A percentile compares a stretch with the other conserved stretches of the same genome.
phyloP scores from a whole-genome alignment of 2,797 vertebrate genomes.

The Scarus forsteni region DNA sequence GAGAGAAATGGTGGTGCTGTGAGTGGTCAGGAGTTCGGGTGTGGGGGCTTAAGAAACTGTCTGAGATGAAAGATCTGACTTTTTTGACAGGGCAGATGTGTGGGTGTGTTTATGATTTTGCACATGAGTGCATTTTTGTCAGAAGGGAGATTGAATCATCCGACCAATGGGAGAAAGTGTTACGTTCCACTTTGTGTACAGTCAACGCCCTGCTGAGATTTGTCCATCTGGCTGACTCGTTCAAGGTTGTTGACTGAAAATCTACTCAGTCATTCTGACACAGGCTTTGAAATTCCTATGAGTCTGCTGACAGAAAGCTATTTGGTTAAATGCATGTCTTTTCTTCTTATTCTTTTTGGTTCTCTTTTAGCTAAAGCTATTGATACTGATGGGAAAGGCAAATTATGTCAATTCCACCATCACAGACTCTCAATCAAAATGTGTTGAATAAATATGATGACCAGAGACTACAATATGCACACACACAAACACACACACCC shows the following conservation, averaged over 20 bases:
- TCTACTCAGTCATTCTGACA: neutral
- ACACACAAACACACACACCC: too few species aligned
- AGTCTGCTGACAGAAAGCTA: neutral
- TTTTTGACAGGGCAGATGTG: conserved; percentile 1
- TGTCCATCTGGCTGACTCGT: neutral
- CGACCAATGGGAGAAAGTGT: conserved; percentile 5
- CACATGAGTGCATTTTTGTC: conserved; percentile 9
- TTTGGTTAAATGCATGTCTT: neutral
- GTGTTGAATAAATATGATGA: too few species aligned
- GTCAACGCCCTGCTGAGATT: conserved; percentile 5
- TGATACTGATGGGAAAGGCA: neutral
- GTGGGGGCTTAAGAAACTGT: conserved; percentile 40
- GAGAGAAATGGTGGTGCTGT: conserved; percentile 67
- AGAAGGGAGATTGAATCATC: conserved; percentile 15
- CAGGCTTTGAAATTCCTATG: neutral
- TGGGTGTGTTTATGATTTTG: conserved; percentile 16
- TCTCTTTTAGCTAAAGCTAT: neutral
- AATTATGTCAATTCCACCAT: too few species aligned
- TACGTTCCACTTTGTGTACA: neutral
- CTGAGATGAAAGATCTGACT: conserved; percentile 46
- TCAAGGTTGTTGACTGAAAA: conserved; percentile 11
- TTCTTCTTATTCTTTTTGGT: neutral
- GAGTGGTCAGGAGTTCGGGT: conserved; percentile 56
- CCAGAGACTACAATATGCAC: too few species aligned
- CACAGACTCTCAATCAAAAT: too few species aligned